phyloP scores from a whole-genome alignment of 1,140 invertebrate species.

The Oryctes rhinoceros region DNA sequence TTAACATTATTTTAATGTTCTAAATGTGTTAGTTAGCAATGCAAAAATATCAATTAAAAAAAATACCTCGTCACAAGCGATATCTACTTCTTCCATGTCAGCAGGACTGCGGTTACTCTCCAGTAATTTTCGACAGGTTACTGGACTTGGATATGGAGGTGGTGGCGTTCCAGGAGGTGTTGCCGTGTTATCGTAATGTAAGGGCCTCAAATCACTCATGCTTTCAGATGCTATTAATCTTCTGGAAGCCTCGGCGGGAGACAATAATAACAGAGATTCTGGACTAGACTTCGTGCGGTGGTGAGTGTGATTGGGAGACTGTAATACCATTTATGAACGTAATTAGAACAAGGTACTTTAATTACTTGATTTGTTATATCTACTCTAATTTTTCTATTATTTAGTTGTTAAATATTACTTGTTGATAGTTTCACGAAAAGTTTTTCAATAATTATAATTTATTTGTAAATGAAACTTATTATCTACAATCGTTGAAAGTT shows the following conservation, averaged over 20 bases:
- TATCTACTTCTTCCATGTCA: constrained; percentile 52
- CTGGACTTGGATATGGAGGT: constrained; percentile 75
- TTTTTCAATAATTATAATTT: too few species aligned
- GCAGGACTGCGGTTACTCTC: constrained; percentile 51
- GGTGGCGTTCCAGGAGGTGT: constrained; percentile 88
- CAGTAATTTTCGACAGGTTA: constrained; percentile 54
- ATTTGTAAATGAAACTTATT: too few species aligned
- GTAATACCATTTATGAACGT: constrained; percentile 42
- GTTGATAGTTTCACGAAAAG: not conserved
- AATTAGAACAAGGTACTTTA: not conserved
- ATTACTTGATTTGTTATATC: not conserved
- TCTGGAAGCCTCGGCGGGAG: constrained; percentile 62
- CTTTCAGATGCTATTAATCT: constrained; percentile 70
- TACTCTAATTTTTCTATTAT: not conserved
- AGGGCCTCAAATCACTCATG: constrained; percentile 64
- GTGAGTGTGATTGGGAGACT: constrained; percentile 64
- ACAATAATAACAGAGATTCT: constrained; percentile 67
- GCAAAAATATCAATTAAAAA: too few species aligned
- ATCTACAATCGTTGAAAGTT: too few species aligned
- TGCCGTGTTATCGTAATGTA: constrained; percentile 52
- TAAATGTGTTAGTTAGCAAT: too few species aligned
- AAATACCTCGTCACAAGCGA: constrained; percentile 50
- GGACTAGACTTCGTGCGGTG: constrained; percentile 76
- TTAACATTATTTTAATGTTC: too few species aligned
- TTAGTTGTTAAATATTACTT: not conserved